phyloP scores from a whole-genome alignment of 2,888 invertebrate genomes.

The Dryobota labecula region DNA sequence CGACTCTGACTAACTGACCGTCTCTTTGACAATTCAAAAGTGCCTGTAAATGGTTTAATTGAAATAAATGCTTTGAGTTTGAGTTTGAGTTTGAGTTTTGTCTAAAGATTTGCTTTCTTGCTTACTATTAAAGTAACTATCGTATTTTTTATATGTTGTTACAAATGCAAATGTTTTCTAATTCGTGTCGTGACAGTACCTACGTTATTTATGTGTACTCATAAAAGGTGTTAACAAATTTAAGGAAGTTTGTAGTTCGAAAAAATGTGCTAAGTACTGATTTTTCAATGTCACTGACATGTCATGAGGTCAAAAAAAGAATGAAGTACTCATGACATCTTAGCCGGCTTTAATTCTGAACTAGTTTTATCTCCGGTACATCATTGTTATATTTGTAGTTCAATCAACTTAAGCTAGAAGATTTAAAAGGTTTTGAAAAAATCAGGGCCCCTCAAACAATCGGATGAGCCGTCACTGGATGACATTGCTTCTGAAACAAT shows the following conservation, averaged over 20 bases:
- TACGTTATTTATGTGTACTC: not conserved
- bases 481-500: slow-evolving; percentile 55
- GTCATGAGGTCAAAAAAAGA: not conserved
- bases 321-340: not conserved
- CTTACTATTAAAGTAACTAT: not conserved
- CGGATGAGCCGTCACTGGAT: slow-evolving; percentile 31
- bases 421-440: not conserved
- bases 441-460: slow-evolving; percentile 36
- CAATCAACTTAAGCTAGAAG: not conserved
- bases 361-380: not conserved
- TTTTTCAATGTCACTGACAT: slow-evolving; percentile 7
- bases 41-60: no score
- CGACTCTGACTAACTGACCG: no score
- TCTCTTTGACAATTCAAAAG: no score
- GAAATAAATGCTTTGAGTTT: no score
- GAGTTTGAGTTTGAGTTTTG: no score
- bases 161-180: not conserved
- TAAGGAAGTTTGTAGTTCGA: not conserved
- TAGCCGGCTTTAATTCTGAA: not conserved
- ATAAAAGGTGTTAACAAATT: slow-evolving; percentile 2
- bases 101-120: not conserved
- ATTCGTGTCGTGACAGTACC: not conserved
- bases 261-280: not conserved
- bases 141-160: not conserved
- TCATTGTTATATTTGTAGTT: not conserved